A percentile compares a stretch with the other conserved stretches of the same genome.
Evolutionary conservation across 92 coral and sea anemone species (phyloP).

Genomic region (Zoanthus solanderi): DNA sequence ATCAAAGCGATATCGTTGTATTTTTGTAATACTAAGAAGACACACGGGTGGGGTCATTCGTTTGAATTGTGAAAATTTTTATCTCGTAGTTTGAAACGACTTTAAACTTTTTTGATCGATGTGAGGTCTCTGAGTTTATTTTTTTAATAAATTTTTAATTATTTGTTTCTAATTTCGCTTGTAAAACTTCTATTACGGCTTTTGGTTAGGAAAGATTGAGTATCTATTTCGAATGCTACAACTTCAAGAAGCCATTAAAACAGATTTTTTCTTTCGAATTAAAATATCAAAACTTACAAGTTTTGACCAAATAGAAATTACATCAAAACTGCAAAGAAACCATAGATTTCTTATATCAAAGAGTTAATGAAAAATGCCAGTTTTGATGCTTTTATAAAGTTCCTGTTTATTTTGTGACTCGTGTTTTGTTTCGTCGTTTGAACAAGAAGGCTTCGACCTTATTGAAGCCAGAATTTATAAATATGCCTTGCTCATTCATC

Average conservation of each 20-base stretch:
- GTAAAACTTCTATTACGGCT: not conserved
- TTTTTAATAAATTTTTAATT: not conserved
- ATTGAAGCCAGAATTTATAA: not conserved
- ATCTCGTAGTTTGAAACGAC: not conserved
- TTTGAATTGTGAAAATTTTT: not conserved
- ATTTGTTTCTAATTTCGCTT: not conserved
- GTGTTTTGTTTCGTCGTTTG: not conserved
- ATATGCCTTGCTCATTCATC: not conserved
- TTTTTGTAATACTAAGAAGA: not conserved
- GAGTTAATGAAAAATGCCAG: not conserved
- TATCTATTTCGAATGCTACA: not conserved
- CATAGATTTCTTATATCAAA: not conserved
- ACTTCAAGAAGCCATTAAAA: constrained; percentile 2
- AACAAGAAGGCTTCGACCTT: not conserved
- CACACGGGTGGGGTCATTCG: constrained; percentile 31
- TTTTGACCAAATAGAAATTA: not conserved
- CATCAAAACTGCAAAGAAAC: no score
- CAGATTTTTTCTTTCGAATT: not conserved
- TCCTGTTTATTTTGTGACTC: constrained; percentile 6
- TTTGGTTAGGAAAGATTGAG: not conserved
- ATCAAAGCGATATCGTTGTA: not conserved
- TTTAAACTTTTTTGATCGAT: constrained; percentile 8
- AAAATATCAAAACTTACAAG: not conserved
- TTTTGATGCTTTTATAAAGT: not conserved
- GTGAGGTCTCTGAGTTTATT: not conserved